These are phyloP conservation scores for Polydrusus pterygomalis DNA, from an alignment of 2,888 invertebrate genomes.

Conservation along the genomic window DNA sequence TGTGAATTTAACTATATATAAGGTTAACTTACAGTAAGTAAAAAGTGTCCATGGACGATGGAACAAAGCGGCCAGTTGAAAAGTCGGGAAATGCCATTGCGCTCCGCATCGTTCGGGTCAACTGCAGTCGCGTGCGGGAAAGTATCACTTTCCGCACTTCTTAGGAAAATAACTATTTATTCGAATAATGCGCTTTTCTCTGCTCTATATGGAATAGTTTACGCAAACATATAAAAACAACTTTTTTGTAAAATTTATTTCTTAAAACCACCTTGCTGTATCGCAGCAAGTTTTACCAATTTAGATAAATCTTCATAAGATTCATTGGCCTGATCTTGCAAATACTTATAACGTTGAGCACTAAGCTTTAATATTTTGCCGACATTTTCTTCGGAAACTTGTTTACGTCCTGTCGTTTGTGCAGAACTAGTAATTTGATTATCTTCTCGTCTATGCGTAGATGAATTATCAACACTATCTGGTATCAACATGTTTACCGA, in stretches of 20 bases:
- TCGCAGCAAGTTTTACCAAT: slow-evolving; percentile 62
- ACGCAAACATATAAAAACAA: not conserved
- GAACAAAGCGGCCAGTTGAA: no score
- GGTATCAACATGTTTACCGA: slow-evolving; percentile 53
- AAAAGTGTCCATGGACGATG: no score
- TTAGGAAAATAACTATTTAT: no score
- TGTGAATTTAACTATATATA: no score
- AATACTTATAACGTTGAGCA: slow-evolving; percentile 62
- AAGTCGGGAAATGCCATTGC: no score
- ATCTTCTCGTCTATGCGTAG: not conserved
- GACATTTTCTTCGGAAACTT: slow-evolving; percentile 41
- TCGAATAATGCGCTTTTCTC: no score
- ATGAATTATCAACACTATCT: not conserved
- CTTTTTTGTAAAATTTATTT: slow-evolving; percentile 34
- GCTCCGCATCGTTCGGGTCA: no score
- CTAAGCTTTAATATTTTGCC: slow-evolving; percentile 63
- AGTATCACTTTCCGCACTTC: no score
- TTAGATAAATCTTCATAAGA: slow-evolving; percentile 64
- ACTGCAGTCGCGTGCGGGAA: no score
- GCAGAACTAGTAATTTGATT: slow-evolving; percentile 20
- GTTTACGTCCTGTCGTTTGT: slow-evolving; percentile 14
- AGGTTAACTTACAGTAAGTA: no score
- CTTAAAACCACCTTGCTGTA: slow-evolving; percentile 31
- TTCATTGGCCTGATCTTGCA: slow-evolving; percentile 64
- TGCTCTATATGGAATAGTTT: no score